These are phyloP conservation scores for Hipposideros armiger DNA, from an alignment of 2,113 vertebrate genomes.

Conservation along the genomic window DNA sequence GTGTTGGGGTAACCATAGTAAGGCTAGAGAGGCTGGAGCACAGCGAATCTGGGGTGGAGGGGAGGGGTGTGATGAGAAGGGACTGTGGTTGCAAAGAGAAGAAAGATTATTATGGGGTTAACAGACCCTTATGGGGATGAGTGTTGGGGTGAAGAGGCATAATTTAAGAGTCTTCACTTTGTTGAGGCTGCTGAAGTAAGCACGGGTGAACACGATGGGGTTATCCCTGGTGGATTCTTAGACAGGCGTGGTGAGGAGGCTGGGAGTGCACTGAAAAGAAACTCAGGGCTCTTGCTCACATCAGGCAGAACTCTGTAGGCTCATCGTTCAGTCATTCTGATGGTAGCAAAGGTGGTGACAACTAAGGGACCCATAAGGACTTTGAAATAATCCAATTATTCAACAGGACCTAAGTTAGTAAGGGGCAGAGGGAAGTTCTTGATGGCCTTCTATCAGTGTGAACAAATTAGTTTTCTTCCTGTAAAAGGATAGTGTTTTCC, in stretches of 20 bases:
- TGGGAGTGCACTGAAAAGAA: neutral
- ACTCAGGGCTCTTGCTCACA: neutral
- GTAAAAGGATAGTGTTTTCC: neutral
- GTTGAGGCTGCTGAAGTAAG: neutral
- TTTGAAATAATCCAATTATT: neutral
- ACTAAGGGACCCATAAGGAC: neutral
- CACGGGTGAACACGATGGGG: neutral
- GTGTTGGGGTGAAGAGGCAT: neutral
- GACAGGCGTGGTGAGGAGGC: neutral
- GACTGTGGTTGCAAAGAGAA: neutral
- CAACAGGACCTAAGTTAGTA: neutral
- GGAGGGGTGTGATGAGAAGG: neutral
- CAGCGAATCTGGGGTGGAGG: neutral
- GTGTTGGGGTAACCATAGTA: rapidly evolving
- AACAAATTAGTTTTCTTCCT: neutral
- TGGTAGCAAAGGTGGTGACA: neutral
- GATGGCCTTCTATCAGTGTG: neutral
- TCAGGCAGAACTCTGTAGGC: too few relatives aligned
- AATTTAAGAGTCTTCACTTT: neutral
- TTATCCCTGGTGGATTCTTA: neutral
- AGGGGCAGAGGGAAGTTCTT: neutral
- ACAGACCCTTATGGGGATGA: neutral
- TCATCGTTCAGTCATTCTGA: neutral
- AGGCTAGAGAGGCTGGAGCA: neutral
- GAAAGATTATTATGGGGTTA: neutral